phyloP scores from a whole-genome alignment of 2,888 invertebrate species.

The Sesia apiformis region DNA sequence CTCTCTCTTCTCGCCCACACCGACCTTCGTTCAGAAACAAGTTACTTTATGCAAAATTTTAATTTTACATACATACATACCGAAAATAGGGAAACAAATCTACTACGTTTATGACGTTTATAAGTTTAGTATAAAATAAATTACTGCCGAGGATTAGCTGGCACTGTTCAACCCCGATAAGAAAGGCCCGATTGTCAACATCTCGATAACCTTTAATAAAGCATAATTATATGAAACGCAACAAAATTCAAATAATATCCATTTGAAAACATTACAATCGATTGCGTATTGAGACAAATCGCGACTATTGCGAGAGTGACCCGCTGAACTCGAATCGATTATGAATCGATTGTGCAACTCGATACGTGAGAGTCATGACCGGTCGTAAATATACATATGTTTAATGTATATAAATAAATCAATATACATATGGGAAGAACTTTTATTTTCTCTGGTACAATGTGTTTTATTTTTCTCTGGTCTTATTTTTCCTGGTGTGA shows the following conservation, averaged over 20 bases:
- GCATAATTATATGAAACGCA: not conserved
- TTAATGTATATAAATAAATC: not conserved
- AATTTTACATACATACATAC: too few species aligned
- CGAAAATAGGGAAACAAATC: too few species aligned
- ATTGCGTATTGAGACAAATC: constrained; percentile 30
- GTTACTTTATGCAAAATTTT: too few species aligned
- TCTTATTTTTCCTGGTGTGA: too few species aligned
- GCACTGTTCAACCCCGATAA: too few species aligned
- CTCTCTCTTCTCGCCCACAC: too few species aligned
- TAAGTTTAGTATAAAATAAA: too few species aligned
- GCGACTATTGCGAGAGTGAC: constrained; percentile 24
- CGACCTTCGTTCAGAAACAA: too few species aligned
- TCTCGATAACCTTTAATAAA: not conserved
- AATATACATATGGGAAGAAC: not conserved
- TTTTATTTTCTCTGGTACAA: too few species aligned
- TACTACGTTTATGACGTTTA: too few species aligned
- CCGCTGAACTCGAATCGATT: constrained; percentile 22
- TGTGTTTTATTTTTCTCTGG: too few species aligned
- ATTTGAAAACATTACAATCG: constrained; percentile 11
- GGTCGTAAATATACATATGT: constrained; percentile 6
- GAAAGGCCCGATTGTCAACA: not conserved
- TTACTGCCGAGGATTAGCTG: too few species aligned
- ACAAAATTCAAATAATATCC: not conserved
- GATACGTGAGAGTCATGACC: constrained; percentile 26
- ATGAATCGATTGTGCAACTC: constrained; percentile 23